Base-by-base conservation (phyloP, 2,888 invertebrate genomes). In the Pyrocoelia pectoralis region DNA sequence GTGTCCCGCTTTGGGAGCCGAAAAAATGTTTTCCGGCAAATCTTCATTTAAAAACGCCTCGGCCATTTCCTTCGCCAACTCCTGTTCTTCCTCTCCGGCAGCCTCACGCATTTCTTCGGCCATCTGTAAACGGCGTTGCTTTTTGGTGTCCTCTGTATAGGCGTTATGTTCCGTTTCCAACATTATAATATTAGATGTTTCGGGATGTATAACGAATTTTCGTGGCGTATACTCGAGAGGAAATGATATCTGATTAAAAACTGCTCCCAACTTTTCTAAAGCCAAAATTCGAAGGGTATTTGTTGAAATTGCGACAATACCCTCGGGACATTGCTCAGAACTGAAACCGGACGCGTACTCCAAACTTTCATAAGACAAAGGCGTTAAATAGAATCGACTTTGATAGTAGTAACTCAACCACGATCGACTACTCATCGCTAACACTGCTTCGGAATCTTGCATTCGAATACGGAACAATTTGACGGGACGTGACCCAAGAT, bases 361-460 rank as follows among this genome's bases (percentile, higher is more conserved):
- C 60, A 99, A 83, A 59, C 95, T 93, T 81, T 98, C 98, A 77
- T 99, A 99, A 0, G 97, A 97, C 0, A 98, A 82, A 0, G 98
- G 98, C 0, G 98, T 98, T 49, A 98, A 84, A 81, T 98, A 97
- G 76, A 96, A 96, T 55, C 94, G 87, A 82, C 95, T 98, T 81
- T 99, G 99, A 80, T 98, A 97, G 76, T 96, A 96, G 79, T 99
- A 99, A 76, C 97, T 97, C 17, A 99, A 84, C 99, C 99, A 99
- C 0, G 97, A 95, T 70, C 99, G 87, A 70, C 97, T 97, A 0
- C 98, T 98, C 87, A 98, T 97, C 0, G 99, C 99, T 28, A 99
- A 83, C 0, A 99, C 98, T 0, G 98, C 97, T 81, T 99, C 97
- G 8, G 94, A 91, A 10, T 94, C 95, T 77, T 99, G 98, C 88